These are phyloP conservation scores for Hippocampus zosterae DNA, from an alignment of 2,113 vertebrate species.

Conservation along the genomic window DNA sequence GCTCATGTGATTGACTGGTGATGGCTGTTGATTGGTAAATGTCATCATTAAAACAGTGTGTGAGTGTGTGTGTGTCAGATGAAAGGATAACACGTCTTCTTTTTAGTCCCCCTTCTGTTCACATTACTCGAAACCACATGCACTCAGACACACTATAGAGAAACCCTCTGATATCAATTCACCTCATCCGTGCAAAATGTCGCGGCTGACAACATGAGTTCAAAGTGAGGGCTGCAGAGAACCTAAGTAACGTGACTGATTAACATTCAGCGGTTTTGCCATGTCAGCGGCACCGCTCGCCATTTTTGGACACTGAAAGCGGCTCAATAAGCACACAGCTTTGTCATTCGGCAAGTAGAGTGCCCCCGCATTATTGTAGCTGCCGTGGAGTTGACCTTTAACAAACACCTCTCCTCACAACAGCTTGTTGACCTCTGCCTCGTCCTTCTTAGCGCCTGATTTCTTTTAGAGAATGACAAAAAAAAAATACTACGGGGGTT, in stretches of 20 bases:
- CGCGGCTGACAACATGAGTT: background rate
- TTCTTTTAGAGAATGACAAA: constrained; percentile 46
- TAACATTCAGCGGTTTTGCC: background rate
- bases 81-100: constrained; percentile 39
- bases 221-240: background rate
- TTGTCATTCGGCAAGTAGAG: background rate
- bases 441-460: background rate
- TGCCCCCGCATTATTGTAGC: constrained; percentile 8
- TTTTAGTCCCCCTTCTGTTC: constrained; percentile 40
- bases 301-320: background rate
- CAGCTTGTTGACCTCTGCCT: constrained; percentile 9
- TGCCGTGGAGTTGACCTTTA: constrained; percentile 23
- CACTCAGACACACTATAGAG: background rate
- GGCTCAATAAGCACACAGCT: background rate
- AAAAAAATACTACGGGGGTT: constrained; percentile 25
- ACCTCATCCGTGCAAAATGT: background rate
- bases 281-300: background rate
- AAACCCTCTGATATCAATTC: background rate
- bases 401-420: constrained; percentile 25
- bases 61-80: constrained; percentile 33
- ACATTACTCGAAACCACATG: constrained; percentile 1
- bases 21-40: constrained; percentile 38
- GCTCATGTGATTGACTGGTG: constrained; percentile 33
- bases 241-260: background rate
- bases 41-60: constrained; percentile 45